Percentiles rank a stretch among this genome's conserved stretches.
These are phyloP conservation scores for Rhopalosiphum maidis DNA, from an alignment of 1,140 invertebrate genomes.

Conservation along the genomic window DNA sequence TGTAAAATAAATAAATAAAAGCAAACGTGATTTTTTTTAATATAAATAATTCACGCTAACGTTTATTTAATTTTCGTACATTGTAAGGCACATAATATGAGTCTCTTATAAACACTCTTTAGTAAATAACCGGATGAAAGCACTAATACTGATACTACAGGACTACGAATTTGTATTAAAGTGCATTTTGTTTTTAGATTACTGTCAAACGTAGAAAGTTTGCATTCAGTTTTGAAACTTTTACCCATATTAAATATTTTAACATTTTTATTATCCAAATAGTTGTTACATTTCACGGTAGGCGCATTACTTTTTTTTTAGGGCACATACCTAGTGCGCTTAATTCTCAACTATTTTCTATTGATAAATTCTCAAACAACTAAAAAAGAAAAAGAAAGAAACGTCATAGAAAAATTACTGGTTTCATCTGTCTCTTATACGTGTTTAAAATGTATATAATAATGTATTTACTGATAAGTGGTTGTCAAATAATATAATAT, in stretches of 20 bases:
- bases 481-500: background rate
- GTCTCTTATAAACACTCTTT: background rate
- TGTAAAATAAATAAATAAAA: slow-evolving; percentile 9
- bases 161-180: background rate
- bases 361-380: background rate
- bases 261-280: background rate
- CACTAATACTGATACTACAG: background rate
- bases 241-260: background rate
- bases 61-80: background rate
- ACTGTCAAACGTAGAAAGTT: background rate
- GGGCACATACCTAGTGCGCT: background rate
- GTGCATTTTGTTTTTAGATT: background rate
- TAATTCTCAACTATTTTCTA: background rate
- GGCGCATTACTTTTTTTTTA: background rate
- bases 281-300: too few relatives aligned
- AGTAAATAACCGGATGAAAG: background rate
- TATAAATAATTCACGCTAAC: background rate
- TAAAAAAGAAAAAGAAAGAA: background rate
- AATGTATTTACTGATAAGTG: background rate
- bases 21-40: background rate
- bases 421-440: background rate
- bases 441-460: background rate
- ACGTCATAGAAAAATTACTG: background rate
- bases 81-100: background rate
- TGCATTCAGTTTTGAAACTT: background rate